phyloP scores from a whole-genome alignment of 2,113 vertebrate genomes.

The Conger conger region DNA sequence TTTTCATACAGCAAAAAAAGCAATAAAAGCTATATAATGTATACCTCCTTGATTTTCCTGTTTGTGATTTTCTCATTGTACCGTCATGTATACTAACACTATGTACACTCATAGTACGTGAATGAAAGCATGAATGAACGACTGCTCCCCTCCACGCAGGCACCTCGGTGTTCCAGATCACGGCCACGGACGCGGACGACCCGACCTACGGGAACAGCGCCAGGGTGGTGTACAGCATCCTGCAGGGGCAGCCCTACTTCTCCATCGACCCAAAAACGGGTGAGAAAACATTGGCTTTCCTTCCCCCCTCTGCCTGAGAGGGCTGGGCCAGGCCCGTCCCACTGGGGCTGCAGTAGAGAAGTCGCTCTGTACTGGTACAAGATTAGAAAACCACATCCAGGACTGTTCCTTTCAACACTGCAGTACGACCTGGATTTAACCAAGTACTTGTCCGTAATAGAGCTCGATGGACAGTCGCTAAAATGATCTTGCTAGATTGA shows the following conservation, averaged over 20 bases:
- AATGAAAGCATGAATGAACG: not conserved
- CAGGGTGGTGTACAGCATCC: slow-evolving; percentile 61
- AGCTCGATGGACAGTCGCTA: no score
- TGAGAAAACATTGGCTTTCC: slow-evolving; percentile 25
- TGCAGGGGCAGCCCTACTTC: slow-evolving; percentile 61
- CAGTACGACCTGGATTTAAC: no score
- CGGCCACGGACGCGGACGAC: slow-evolving; percentile 56
- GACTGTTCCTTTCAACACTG: not conserved
- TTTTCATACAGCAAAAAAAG: not conserved
- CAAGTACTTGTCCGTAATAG: no score
- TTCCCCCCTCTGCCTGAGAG: not conserved
- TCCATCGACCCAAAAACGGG: slow-evolving; percentile 64
- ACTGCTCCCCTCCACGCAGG: slow-evolving; percentile 39
- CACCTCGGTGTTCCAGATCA: slow-evolving; percentile 57
- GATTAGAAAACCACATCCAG: not conserved
- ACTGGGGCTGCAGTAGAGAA: not conserved
- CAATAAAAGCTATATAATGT: not conserved
- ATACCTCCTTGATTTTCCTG: not conserved
- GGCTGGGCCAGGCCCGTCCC: not conserved
- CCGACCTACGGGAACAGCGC: slow-evolving; percentile 60
- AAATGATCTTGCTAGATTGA: no score
- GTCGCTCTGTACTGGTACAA: not conserved
- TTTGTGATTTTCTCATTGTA: no score
- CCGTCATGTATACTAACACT: no score
- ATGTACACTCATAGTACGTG: slow-evolving; percentile 1